A percentile compares a stretch with the other conserved stretches of the same genome.
Conservation (phyloP, 2,113 vertebrate species). For the Callopanchax toddi region DNA sequence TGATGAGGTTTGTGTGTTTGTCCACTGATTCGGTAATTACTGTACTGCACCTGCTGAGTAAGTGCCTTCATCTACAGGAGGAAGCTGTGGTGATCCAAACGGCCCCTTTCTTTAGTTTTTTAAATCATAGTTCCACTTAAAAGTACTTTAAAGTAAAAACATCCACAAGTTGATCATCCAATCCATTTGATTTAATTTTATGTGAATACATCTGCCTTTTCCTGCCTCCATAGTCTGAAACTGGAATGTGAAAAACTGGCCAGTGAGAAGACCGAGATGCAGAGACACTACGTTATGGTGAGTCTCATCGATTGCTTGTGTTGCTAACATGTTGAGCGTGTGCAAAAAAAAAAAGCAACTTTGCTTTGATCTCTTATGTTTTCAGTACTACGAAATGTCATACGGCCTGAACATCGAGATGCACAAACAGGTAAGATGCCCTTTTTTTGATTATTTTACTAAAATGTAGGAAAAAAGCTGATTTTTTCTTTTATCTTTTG, state of each 20-base stretch:
- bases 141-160: neutral
- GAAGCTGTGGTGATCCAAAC: conserved; percentile 30
- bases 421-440: conserved; percentile 92
- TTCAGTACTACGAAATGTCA: conserved; percentile 96
- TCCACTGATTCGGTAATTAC: conserved; percentile 77
- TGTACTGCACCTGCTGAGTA: conserved; percentile 68
- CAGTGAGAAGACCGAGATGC: conserved; percentile 98
- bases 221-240: conserved; percentile 84
- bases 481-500: too few species aligned
- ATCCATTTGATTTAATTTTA: too few species aligned
- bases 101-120: conserved; percentile 7
- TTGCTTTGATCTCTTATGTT: conserved; percentile 42
- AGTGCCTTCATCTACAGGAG: conserved; percentile 60
- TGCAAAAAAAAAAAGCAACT: conserved; percentile 21
- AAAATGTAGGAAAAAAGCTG: neutral
- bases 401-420: conserved; percentile 98
- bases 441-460: conserved; percentile 10
- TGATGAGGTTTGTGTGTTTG: conserved; percentile 68
- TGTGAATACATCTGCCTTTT: too few species aligned
- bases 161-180: too few species aligned
- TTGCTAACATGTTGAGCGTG: conserved; percentile 9
- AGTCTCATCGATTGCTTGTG: conserved; percentile 51
- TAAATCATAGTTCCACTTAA: conserved; percentile 19
- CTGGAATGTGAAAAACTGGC: conserved; percentile 97
- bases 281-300: conserved; percentile 99